Base-by-base conservation (phyloP, 1,140 invertebrate genomes). In the Achatina immaculata region DNA sequence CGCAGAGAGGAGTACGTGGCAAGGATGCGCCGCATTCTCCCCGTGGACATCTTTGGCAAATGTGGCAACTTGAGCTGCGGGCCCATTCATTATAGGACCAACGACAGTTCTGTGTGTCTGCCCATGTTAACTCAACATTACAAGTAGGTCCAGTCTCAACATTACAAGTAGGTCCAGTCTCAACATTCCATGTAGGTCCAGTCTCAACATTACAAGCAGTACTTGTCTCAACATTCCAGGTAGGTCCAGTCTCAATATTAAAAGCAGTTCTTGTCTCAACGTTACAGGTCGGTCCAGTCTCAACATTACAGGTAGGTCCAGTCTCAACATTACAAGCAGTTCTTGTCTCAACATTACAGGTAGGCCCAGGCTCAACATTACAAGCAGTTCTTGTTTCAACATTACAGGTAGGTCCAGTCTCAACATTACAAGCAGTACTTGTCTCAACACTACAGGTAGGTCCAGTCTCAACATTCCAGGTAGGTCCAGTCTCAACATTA, bases 31-130 rank as follows among this genome's bases (percentile, higher is more conserved):
- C 6, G 1, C 34, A 24, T 80, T 1, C 3, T 72, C 0, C 28
- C 0, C 1, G 68, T 80, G 42, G 78, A 80, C 31, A 48, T 80
- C 0, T 80, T 51, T 55, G 78, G 78, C 0, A 11, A 38, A 24
- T 80, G 78, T 55, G 68, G 78, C 2, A 42, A 69, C n/a, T 36
- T 71, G 42, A 51, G 11, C 6, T 80, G 78, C 40, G 78, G 78
- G 1, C 38, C 28, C 24, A 31, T 55, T 0, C 78, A 71, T 16
- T 58, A 62, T 34, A 16, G 74, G 40, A 1, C 19, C 4, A 40
- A 62, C 21, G 74, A 76, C 55, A 76, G 34, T 36, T 16, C 28
- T 24, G 24, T 28, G 21, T 76, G 74, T 38, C 34, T 76, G 14
- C 74, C 74, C 19, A 76, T 76, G 74, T 40, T 76, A 24, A n/a